Evolutionary conservation across 2,888 invertebrate genomes (phyloP).

Genomic region (Macrostomum cliftonense): DNA sequence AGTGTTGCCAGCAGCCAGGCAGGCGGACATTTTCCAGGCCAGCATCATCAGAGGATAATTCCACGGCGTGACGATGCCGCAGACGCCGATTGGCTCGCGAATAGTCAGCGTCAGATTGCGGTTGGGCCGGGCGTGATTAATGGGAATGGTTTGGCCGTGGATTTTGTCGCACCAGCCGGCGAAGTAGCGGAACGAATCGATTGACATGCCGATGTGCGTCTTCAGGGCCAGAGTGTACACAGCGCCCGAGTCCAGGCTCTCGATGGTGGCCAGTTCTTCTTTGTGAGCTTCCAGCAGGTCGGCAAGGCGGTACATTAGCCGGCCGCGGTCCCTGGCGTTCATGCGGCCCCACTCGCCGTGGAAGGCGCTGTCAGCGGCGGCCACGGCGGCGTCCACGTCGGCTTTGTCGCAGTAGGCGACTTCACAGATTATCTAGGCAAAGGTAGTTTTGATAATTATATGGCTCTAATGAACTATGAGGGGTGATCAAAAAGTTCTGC

Average conservation of each 20-base stretch:
- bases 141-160: slow-evolving; percentile 54
- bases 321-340: slow-evolving; percentile 71
- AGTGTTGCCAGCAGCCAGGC: slow-evolving; percentile 84
- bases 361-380: slow-evolving; percentile 67
- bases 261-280: slow-evolving; percentile 81
- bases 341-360: slow-evolving; percentile 84
- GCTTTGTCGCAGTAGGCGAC: slow-evolving; percentile 50
- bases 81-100: slow-evolving; percentile 76
- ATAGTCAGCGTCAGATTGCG: slow-evolving; percentile 68
- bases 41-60: slow-evolving; percentile 97
- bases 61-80: slow-evolving; percentile 82
- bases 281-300: slow-evolving; percentile 82
- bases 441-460: slow-evolving; percentile 1
- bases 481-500: too few species aligned
- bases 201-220: slow-evolving; percentile 91
- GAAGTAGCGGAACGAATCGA: slow-evolving; percentile 85
- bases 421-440: slow-evolving; percentile 33
- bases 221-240: slow-evolving; percentile 87
- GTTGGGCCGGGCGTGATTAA: slow-evolving; percentile 73
- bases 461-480: background rate
- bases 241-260: slow-evolving; percentile 78
- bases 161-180: slow-evolving; percentile 94
- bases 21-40: slow-evolving; percentile 95
- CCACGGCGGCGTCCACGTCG: slow-evolving; percentile 71
- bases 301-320: slow-evolving; percentile 61